Evolutionary conservation across 2,888 invertebrate species (phyloP).

Genomic region (Clitarchus hookeri): DNA sequence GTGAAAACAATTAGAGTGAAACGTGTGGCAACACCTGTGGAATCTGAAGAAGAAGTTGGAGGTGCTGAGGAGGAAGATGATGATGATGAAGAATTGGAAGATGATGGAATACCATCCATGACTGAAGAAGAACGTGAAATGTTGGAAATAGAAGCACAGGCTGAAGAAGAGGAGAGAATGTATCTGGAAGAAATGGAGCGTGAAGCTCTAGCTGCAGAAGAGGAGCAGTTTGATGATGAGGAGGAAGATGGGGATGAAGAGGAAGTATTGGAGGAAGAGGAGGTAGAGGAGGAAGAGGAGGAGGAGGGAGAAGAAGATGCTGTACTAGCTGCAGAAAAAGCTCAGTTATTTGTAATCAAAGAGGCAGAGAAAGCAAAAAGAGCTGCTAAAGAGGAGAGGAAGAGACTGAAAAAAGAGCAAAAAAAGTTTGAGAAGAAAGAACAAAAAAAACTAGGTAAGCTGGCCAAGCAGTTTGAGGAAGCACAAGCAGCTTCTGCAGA

Average conservation of each 20-base stretch:
- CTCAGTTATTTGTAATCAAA: not conserved
- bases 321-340: slow-evolving; percentile 24
- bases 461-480: slow-evolving; percentile 41
- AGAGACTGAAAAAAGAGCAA: slow-evolving; percentile 50
- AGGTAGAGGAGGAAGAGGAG: slow-evolving; percentile 40
- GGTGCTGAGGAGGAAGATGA: slow-evolving; percentile 54
- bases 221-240: slow-evolving; percentile 20
- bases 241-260: slow-evolving; percentile 23
- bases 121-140: slow-evolving; percentile 42
- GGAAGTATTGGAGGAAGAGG: not conserved
- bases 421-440: slow-evolving; percentile 37
- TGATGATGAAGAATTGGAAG: slow-evolving; percentile 52
- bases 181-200: not conserved
- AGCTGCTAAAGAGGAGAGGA: slow-evolving; percentile 34
- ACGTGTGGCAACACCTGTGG: slow-evolving; percentile 62
- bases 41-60: slow-evolving; percentile 56
- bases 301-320: slow-evolving; percentile 41
- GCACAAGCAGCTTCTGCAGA: not conserved
- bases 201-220: slow-evolving; percentile 17
- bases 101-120: slow-evolving; percentile 20
- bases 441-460: slow-evolving; percentile 51
- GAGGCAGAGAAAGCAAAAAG: slow-evolving; percentile 32
- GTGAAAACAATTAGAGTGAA: slow-evolving; percentile 56
- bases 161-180: slow-evolving; percentile 19
- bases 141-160: slow-evolving; percentile 20